Conservation (phyloP, 1,140 invertebrate genomes). For the Colletes latitarsis region DNA sequence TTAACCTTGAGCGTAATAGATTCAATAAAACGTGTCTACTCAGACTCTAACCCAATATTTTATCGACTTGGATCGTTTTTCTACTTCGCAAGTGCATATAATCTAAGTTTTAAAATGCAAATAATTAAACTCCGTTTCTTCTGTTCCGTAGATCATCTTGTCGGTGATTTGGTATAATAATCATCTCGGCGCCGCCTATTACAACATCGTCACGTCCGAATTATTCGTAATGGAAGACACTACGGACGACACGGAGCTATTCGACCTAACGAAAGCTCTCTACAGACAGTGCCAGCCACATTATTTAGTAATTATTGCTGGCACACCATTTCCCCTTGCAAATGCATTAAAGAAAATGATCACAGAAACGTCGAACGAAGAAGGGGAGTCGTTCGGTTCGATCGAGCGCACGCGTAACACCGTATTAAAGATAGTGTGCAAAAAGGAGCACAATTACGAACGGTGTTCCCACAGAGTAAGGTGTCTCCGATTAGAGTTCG, state of each 20-base stretch:
- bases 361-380: slow-evolving; percentile 55
- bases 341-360: slow-evolving; percentile 75
- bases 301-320: slow-evolving; percentile 82
- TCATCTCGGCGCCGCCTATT: slow-evolving; percentile 82
- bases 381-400: slow-evolving; percentile 30
- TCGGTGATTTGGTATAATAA: slow-evolving; percentile 50
- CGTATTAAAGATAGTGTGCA: slow-evolving; percentile 81
- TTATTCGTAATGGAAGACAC: slow-evolving; percentile 78
- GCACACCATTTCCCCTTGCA: slow-evolving; percentile 79
- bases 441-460: slow-evolving; percentile 82
- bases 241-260: slow-evolving; percentile 66
- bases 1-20: no score
- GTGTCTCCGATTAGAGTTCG: slow-evolving; percentile 83
- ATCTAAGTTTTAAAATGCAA: no score
- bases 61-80: no score
- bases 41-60: no score
- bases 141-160: slow-evolving; percentile 47
- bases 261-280: slow-evolving; percentile 81
- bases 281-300: slow-evolving; percentile 85
- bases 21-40: no score
- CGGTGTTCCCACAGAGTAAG: slow-evolving; percentile 80
- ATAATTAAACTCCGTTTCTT: background rate
- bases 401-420: slow-evolving; percentile 53
- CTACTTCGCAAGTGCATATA: no score
- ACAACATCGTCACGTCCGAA: slow-evolving; percentile 84